These are phyloP conservation scores for Agonopterix arenella DNA, from an alignment of 2,888 invertebrate species.

Conservation along the genomic window DNA sequence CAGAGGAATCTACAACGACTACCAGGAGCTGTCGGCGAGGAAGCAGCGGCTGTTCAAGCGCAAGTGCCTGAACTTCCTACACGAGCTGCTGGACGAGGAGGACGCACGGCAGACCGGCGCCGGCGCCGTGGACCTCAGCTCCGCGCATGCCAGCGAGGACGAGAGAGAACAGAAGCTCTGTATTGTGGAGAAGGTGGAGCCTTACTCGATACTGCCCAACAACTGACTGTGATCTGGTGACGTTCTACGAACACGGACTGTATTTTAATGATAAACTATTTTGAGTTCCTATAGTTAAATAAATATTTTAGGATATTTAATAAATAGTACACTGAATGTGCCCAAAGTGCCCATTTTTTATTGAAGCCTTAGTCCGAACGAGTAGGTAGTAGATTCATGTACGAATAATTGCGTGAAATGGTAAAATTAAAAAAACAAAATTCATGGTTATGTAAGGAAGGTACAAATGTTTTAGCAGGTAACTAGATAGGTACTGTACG, in stretches of 20 bases:
- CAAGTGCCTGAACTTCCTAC: conserved; percentile 47
- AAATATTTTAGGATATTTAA: no score
- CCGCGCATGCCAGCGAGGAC: conserved; percentile 11
- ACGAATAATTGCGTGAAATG: no score
- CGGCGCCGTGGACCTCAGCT: conserved; percentile 26
- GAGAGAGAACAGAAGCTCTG: conserved; percentile 15
- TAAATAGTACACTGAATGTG: no score
- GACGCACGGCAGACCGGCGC: conserved; percentile 20
- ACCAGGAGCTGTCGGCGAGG: conserved; percentile 40
- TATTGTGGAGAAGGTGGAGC: conserved; percentile 1
- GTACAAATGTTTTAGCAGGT: no score
- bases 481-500: no score
- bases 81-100: conserved; percentile 52
- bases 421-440: no score
- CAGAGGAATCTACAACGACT: conserved; percentile 55
- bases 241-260: background rate
- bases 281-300: no score
- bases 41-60: conserved; percentile 52
- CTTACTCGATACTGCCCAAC: conserved; percentile 3
- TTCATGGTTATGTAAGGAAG: no score
- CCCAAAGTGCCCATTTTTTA: no score
- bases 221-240: background rate
- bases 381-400: no score
- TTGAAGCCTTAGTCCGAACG: no score
- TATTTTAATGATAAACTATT: no score